Conservation (phyloP, 2,113 vertebrate species). For the Oryzias celebensis region DNA sequence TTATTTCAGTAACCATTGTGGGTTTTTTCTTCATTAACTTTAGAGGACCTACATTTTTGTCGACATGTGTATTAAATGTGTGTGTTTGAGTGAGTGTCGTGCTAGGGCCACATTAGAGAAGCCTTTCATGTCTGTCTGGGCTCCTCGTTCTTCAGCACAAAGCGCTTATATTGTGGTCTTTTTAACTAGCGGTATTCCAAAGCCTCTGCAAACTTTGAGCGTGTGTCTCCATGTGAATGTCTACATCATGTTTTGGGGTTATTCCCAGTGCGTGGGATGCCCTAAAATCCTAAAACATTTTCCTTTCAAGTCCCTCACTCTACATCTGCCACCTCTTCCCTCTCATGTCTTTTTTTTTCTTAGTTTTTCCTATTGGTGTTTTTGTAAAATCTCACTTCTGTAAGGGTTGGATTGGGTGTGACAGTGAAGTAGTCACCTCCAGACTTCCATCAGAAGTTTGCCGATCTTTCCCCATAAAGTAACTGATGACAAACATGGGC, state of each 20-base stretch:
- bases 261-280: slow-evolving; percentile 50
- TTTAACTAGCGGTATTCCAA: slow-evolving; percentile 73
- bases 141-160: slow-evolving; percentile 78
- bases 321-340: slow-evolving; percentile 21
- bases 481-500: slow-evolving; percentile 62
- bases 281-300: slow-evolving; percentile 27
- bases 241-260: slow-evolving; percentile 39
- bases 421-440: slow-evolving; percentile 63
- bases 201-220: slow-evolving; percentile 52
- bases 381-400: slow-evolving; percentile 24
- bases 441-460: slow-evolving; percentile 45
- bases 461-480: slow-evolving; percentile 54
- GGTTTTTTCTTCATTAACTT: no score
- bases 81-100: slow-evolving; percentile 52
- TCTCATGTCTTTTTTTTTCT: slow-evolving; percentile 24
- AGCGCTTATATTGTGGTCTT: slow-evolving; percentile 82
- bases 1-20: no score
- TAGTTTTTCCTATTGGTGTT: slow-evolving; percentile 32
- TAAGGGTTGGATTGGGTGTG: slow-evolving; percentile 37
- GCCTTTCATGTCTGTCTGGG: slow-evolving; percentile 79
- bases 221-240: slow-evolving; percentile 47
- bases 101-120: slow-evolving; percentile 79
- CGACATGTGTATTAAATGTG: slow-evolving; percentile 6
- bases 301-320: slow-evolving; percentile 26
- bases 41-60: no score